Percentiles rank a stretch among this genome's conserved stretches.
Evolutionary conservation across 1,140 invertebrate species (phyloP).

Genomic region (Solen grandis): DNA sequence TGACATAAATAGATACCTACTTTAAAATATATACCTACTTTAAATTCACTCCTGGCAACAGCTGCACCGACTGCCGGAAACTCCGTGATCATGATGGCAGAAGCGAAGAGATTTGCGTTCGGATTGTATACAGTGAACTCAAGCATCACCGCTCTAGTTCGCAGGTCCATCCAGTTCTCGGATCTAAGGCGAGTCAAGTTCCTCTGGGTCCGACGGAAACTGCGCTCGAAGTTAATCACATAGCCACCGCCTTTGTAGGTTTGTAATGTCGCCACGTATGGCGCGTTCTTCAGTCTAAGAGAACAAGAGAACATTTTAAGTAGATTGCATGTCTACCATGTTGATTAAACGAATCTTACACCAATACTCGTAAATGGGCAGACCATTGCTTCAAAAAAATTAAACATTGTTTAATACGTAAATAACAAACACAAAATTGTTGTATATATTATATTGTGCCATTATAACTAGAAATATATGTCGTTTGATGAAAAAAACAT

Average conservation of each 20-base stretch:
- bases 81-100: constrained; percentile 71
- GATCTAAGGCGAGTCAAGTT: constrained; percentile 60
- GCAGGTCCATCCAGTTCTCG: constrained; percentile 81
- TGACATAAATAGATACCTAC: too few relatives aligned
- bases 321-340: too few relatives aligned
- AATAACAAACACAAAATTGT: too few relatives aligned
- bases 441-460: too few relatives aligned
- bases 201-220: constrained; percentile 59
- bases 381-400: too few relatives aligned
- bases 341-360: too few relatives aligned
- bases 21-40: constrained; percentile 75
- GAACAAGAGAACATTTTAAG: too few relatives aligned
- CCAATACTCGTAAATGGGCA: too few relatives aligned
- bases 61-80: constrained; percentile 73
- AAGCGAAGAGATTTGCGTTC: constrained; percentile 77
- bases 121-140: constrained; percentile 84
- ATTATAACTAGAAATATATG: too few relatives aligned
- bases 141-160: constrained; percentile 82
- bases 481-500: too few relatives aligned
- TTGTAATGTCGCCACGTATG: constrained; percentile 75
- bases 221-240: constrained; percentile 69
- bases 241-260: constrained; percentile 80
- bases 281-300: constrained; percentile 74
- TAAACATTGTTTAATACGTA: too few relatives aligned
- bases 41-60: constrained; percentile 72